Base-by-base conservation (phyloP, 2,113 vertebrate species). In the Sisor rabdophorus region DNA sequence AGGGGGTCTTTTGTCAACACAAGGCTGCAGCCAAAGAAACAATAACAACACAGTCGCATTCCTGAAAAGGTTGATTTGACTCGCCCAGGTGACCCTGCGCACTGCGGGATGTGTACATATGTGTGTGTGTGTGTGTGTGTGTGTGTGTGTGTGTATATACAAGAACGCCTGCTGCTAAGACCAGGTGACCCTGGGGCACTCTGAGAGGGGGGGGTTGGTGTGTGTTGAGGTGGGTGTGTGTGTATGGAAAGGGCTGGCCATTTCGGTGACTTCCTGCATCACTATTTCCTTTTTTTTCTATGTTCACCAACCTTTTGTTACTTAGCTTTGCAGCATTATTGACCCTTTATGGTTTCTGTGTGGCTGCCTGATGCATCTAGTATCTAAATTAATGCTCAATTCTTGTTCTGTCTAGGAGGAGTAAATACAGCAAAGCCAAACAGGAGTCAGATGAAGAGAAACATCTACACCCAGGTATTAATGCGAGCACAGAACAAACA, bases 381-480 rank as follows among this genome's bases (percentile, higher is more conserved):
- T 65, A 8, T 47, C 5, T 15, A 48, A 67, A 67, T 19, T 52
- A 19, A 69, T 11, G 24, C 9, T 69, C 2, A 52, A 8, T 3
- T 88, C 86, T 22, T 85, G 65, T 73, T 78, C 59, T 72, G 10
- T 59, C 32, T 91, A 98, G 95, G 86, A 93, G 95, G 85, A 97
- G 94, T 82, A 98, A 98, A 85, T 98, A 98, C 92, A 96, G 95
- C 84, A 97, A 98, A 88, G 94, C 97, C 12, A 98, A 98, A 86
- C 97, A 98, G 82, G 97, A 98, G 84, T 95, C 96, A 15, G 97
- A 98, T 82, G 97, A 98, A 87, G 97, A 98, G 89, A 98, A 98
- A 19, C 96, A 98, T 88, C 90, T 98, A 78, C 97, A 98, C 86
- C 95, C 97, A 94, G 95, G 96, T 98, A 94, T 77, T 89, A 88